Evolutionary conservation across 2,888 invertebrate genomes (phyloP).

Genomic region (Lamproptera curius): DNA sequence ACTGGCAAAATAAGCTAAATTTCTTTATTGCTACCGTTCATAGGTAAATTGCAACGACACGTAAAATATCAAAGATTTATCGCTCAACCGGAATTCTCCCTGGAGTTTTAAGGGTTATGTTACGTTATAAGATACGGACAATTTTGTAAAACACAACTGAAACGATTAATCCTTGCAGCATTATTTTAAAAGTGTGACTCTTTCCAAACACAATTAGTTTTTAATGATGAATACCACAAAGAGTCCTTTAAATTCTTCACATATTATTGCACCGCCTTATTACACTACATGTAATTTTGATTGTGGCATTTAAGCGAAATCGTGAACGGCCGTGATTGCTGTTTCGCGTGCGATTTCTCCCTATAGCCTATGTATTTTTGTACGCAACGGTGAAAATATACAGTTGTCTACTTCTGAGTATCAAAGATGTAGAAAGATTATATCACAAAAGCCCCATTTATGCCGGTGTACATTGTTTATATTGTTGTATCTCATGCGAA

Average conservation of each 20-base stretch:
- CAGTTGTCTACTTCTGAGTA: conserved; percentile 17
- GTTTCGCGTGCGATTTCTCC: conserved; percentile 64
- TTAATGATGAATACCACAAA: not conserved
- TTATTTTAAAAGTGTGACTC: not conserved
- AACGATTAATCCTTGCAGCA: too few species aligned
- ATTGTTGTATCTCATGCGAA: not conserved
- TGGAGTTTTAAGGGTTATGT: conserved; percentile 29
- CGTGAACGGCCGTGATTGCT: conserved; percentile 61
- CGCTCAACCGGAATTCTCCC: conserved; percentile 33
- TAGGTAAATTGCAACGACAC: conserved; percentile 49
- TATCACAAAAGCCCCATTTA: conserved; percentile 15
- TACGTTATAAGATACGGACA: too few species aligned
- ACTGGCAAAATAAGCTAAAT: conserved; percentile 56
- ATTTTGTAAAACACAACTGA: too few species aligned
- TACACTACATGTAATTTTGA: conserved; percentile 35
- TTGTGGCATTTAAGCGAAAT: conserved; percentile 56
- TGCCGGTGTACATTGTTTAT: not conserved
- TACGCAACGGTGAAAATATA: conserved; percentile 38
- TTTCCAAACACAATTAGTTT: too few species aligned
- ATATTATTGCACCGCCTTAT: conserved; percentile 27
- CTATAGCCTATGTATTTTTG: conserved; percentile 51
- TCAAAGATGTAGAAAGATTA: conserved; percentile 14
- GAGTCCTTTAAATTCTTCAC: conserved; percentile 1
- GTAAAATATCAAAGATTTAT: conserved; percentile 24
- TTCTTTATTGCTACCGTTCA: conserved; percentile 57